These are phyloP conservation scores for Willisornis vidua DNA, from an alignment of 2,113 vertebrate genomes.

Conservation along the genomic window DNA sequence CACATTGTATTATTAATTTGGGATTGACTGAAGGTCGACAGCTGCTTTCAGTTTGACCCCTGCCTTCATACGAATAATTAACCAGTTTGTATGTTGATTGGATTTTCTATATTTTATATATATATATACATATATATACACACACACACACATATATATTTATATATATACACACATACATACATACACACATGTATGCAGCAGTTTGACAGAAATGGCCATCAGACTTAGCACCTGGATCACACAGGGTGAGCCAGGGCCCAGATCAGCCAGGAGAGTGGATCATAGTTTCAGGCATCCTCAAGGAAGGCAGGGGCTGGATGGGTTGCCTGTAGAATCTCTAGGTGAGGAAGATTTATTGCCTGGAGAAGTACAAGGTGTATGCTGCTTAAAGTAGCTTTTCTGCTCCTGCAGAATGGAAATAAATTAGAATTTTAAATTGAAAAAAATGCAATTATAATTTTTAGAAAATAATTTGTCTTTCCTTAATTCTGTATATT, in stretches of 20 bases:
- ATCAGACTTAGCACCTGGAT: neutral
- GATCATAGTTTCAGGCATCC: neutral
- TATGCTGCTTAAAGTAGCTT: neutral
- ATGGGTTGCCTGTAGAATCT: neutral
- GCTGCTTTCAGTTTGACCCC: conserved; percentile 22
- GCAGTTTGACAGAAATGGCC: neutral
- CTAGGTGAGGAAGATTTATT: neutral
- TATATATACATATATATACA: too few relatives aligned
- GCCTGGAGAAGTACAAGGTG: neutral
- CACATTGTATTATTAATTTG: conserved; percentile 43
- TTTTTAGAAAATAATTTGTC: neutral
- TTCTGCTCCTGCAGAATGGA: neutral
- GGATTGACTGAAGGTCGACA: conserved; percentile 50
- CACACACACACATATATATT: too few relatives aligned
- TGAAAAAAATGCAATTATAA: neutral
- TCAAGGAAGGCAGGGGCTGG: neutral
- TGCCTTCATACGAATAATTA: neutral
- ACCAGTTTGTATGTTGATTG: neutral
- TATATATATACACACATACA: too few relatives aligned
- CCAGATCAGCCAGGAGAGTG: neutral
- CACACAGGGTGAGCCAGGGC: rapidly evolving
- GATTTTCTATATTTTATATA: neutral
- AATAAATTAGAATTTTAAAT: neutral
- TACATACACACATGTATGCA: neutral
- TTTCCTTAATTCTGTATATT: neutral